These are phyloP conservation scores for Piaya cayana DNA, from an alignment of 2,113 vertebrate genomes.

Conservation along the genomic window DNA sequence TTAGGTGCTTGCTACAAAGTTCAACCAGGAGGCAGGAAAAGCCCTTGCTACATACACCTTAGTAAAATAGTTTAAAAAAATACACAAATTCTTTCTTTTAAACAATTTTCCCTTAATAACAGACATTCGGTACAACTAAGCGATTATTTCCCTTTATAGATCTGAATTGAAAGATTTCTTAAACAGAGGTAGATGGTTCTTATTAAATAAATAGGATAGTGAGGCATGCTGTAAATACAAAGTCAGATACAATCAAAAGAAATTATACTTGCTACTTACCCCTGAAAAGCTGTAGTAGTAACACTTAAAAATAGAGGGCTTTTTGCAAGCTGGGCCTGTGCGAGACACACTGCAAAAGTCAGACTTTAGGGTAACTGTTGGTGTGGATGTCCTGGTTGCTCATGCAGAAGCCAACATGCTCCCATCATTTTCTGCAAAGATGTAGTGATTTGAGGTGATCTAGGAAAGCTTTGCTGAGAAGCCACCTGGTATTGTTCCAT, in stretches of 20 bases:
- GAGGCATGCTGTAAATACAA: background rate
- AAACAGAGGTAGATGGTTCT: background rate
- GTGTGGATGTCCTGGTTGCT: background rate
- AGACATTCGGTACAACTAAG: constrained; percentile 1
- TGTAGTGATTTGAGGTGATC: background rate
- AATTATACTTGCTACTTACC: background rate
- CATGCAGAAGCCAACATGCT: background rate
- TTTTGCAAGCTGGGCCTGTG: background rate
- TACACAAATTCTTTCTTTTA: background rate
- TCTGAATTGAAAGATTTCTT: constrained; percentile 26
- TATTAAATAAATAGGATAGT: constrained; percentile 4
- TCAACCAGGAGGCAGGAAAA: background rate
- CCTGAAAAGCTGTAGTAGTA: background rate
- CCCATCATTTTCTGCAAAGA: background rate
- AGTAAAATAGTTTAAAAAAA: background rate
- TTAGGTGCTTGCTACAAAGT: background rate
- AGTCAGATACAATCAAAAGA: background rate
- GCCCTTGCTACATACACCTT: background rate
- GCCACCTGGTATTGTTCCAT: background rate
- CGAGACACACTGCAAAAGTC: rapidly evolving
- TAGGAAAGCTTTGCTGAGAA: background rate
- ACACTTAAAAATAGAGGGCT: background rate
- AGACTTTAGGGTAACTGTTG: background rate
- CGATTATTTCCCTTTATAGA: constrained; percentile 40
- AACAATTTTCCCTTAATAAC: constrained; percentile 21